Evolutionary conservation across 1,140 invertebrate species (phyloP).

Genomic region (Drosophila ironensis): DNA sequence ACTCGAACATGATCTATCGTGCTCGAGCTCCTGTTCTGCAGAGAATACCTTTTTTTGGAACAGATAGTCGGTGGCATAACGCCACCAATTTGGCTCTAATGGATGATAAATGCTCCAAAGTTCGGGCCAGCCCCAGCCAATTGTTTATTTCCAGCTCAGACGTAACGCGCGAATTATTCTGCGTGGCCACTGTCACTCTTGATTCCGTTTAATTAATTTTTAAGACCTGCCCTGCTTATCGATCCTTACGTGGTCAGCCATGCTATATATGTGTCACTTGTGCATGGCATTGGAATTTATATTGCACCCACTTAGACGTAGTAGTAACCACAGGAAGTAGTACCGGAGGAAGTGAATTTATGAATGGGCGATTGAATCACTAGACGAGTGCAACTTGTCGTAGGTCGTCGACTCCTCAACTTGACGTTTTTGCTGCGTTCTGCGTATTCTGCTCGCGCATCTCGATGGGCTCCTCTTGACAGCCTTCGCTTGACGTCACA

Average conservation of each 20-base stretch:
- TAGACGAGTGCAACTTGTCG: constrained; percentile 21
- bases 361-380: constrained; percentile 59
- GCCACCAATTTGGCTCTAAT: constrained; percentile 25
- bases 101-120: constrained; percentile 70
- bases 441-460: neutral
- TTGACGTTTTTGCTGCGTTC: constrained; percentile 7
- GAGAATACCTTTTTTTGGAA: constrained; percentile 1
- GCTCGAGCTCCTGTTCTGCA: neutral
- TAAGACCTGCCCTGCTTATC: constrained; percentile 32
- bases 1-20: constrained; percentile 44
- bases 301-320: constrained; percentile 35
- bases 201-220: constrained; percentile 41
- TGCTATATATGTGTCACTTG: constrained; percentile 54
- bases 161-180: constrained; percentile 50
- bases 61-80: neutral
- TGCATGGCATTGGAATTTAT: constrained; percentile 49
- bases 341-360: constrained; percentile 54
- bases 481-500: constrained; percentile 17
- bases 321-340: constrained; percentile 46
- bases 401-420: constrained; percentile 38
- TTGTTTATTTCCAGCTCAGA: constrained; percentile 51
- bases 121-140: constrained; percentile 14
- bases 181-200: neutral
- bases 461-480: neutral
- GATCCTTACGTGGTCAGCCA: constrained; percentile 19